Percentiles rank a stretch among this genome's conserved stretches.
These are phyloP conservation scores for Nomada fabriciana DNA, from an alignment of 2,888 invertebrate genomes.

Conservation along the genomic window DNA sequence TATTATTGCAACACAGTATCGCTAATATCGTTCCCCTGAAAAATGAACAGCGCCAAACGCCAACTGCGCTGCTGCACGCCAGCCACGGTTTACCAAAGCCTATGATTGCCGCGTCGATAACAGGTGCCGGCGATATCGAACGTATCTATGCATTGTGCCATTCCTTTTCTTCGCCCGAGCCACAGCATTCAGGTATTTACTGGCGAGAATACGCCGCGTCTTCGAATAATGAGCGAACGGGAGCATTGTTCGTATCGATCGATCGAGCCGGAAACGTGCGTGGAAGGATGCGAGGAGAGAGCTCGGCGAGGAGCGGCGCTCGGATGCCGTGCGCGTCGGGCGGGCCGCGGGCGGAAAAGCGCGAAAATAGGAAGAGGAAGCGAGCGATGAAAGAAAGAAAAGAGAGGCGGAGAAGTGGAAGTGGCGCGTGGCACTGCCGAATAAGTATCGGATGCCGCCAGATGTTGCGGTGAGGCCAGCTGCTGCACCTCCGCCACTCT, in stretches of 20 bases:
- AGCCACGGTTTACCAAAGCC: too few species aligned
- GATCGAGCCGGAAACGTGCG: slow-evolving; percentile 36
- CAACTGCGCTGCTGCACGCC: too few species aligned
- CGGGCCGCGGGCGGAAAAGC: slow-evolving; percentile 52
- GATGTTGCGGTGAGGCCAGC: slow-evolving; percentile 79
- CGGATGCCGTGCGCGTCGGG: slow-evolving; percentile 10
- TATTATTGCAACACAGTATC: not conserved
- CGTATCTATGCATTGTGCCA: too few species aligned
- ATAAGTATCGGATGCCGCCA: slow-evolving; percentile 79
- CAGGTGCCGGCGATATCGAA: not conserved
- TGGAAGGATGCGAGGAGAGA: slow-evolving; percentile 14
- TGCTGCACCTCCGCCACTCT: slow-evolving; percentile 70
- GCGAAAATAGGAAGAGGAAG: slow-evolving; percentile 57
- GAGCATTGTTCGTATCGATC: slow-evolving; percentile 5
- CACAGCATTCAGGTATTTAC: too few species aligned
- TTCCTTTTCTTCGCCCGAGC: too few species aligned
- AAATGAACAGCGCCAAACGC: too few species aligned
- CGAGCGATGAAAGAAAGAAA: slow-evolving; percentile 53
- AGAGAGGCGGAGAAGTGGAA: slow-evolving; percentile 73
- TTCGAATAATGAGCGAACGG: not conserved
- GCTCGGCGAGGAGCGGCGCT: not conserved
- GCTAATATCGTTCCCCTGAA: not conserved
- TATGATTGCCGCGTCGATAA: not conserved
- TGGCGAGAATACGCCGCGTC: too few species aligned
- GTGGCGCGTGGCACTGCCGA: slow-evolving; percentile 82